Evolutionary conservation across 2,113 vertebrate species (phyloP), one percentile per base, ranked within the genome.

Genomic region (Odocoileus hemionus): DNA sequence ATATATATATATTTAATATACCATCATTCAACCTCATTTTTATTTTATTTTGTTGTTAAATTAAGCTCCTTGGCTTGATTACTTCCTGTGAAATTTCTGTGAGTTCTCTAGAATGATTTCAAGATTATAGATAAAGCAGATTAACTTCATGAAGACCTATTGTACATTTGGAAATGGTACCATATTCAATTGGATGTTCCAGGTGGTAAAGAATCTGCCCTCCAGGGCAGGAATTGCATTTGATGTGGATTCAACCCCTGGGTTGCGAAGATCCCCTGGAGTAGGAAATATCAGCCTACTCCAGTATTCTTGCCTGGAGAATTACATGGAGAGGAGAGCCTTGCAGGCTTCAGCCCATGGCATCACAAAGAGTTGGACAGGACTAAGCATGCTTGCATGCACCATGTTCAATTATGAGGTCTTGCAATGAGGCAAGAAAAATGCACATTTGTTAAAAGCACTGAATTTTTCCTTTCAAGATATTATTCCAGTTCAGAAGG

Each of bases 41-140:
- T 60, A n/a, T 86, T 60, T 98, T 92, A 61, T 26, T 79, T 95
- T 95, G 15, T 84, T 89, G 50, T 93, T 67, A 74, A 96, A 91
- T 61, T 76, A 91, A 79, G 36, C 12, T 87, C 16, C 33, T 85
- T 90, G 57, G 23, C 58, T 97, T 96, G 57, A 86, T 92, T 58
- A 85, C 23, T 76, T 79, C 58, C 25, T 92, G 28, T 92, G 61
- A 16, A 36, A 90, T 83, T 96, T 97, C 61, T 87, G 17, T 92
- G 74, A 74, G 7, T 50, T 90, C 15, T 47, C 33, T 26, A 43
- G 45, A 84, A 97, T n/a, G 90, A n/a, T 82, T 95, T 94, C 67
- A 93, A 95, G 55, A 88, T 58, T 64, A 76, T 47, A 87, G 33
- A 64, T 82, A 26, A 87, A 19, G 57, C 15, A 87, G 9, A 95